A percentile compares a stretch with the other conserved stretches of the same genome.
phyloP scores from a whole-genome alignment of 2,888 invertebrate species.

The Nemapogon koenigi region DNA sequence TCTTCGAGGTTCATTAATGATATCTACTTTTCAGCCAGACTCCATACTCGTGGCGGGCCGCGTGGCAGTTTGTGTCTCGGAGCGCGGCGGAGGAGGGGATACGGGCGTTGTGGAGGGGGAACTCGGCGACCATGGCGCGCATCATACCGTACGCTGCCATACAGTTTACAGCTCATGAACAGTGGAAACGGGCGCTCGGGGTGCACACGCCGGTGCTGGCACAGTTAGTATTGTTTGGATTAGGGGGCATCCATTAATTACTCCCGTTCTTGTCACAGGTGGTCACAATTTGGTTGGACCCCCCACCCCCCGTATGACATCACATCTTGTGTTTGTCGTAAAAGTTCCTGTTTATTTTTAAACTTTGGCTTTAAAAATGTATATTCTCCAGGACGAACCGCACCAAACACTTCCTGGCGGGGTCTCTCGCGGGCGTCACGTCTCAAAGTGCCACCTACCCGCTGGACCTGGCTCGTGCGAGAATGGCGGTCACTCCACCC shows the following conservation, averaged over 20 bases:
- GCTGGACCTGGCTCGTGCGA: slow-evolving; percentile 92
- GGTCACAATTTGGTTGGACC: too few relatives aligned
- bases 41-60: slow-evolving; percentile 76
- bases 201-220: slow-evolving; percentile 66
- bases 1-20: too few relatives aligned
- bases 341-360: too few relatives aligned
- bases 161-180: slow-evolving; percentile 97
- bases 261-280: too few relatives aligned
- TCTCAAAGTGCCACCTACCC: slow-evolving; percentile 96
- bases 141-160: slow-evolving; percentile 97
- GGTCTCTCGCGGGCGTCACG: slow-evolving; percentile 94
- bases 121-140: slow-evolving; percentile 97
- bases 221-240: slow-evolving; percentile 26
- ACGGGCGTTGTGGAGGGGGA: slow-evolving; percentile 92
- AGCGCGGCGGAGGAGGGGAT: slow-evolving; percentile 82
- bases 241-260: too few relatives aligned
- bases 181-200: slow-evolving; percentile 85
- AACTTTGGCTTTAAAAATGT: too few relatives aligned
- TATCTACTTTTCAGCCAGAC: slow-evolving; percentile 69
- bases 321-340: too few relatives aligned
- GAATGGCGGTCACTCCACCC: slow-evolving; percentile 92
- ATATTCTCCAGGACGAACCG: too few relatives aligned
- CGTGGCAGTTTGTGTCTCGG: slow-evolving; percentile 69
- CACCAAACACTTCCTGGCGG: slow-evolving; percentile 80
- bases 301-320: too few relatives aligned